Base-by-base conservation (phyloP, 2,797 vertebrate species). In the Sylvia borin region DNA sequence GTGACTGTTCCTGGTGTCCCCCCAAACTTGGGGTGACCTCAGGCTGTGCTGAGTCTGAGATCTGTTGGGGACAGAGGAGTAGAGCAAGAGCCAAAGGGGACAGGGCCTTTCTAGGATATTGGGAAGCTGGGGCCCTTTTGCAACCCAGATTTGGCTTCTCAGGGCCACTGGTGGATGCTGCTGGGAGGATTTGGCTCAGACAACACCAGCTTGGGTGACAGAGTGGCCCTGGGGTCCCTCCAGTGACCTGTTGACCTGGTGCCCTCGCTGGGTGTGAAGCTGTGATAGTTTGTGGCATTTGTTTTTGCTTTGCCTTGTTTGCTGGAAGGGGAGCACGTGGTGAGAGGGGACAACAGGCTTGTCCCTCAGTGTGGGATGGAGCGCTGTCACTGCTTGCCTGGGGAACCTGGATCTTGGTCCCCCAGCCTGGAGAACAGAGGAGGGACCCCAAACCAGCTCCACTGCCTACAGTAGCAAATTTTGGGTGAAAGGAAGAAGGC, bases 11-110 rank as follows among this genome's bases (percentile, higher is more conserved):
- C 38, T 17, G 8, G 10, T 2, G 5, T 78, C 19, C 22, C 19
- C 20, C 26, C 0, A 0, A 55, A 32, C 0, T 17, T 17, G 40
- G 31, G 27, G 36, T 70, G 36, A 24, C 40, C 9, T 24, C 18
- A n/a, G 77, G 27, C 70, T 74, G 48, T 78, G 22, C 65, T 1
- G 3, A 21, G 48, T 11, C 17, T 2, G 0, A 16, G 50, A 3
- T 70, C 32, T 80, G 12, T 36, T 31, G 77, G 29, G 42, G 7
- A 17, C 32, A 31, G 42, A 65, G 58, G 55, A 79, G 29, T 47
- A 72, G 42, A 84, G 60, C 32, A 40, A 53, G 31, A 72, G 8
- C 38, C 40, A 18, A 17, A 12, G 25, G 11, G 9, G 6, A 22
- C 0, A 0, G 18, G 24, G 13, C 51, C 18, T 85, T 54, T 78